Percentiles rank a stretch among this genome's conserved stretches.
Conservation (phyloP, 2,797 vertebrate genomes). For the Halcyon badia region DNA sequence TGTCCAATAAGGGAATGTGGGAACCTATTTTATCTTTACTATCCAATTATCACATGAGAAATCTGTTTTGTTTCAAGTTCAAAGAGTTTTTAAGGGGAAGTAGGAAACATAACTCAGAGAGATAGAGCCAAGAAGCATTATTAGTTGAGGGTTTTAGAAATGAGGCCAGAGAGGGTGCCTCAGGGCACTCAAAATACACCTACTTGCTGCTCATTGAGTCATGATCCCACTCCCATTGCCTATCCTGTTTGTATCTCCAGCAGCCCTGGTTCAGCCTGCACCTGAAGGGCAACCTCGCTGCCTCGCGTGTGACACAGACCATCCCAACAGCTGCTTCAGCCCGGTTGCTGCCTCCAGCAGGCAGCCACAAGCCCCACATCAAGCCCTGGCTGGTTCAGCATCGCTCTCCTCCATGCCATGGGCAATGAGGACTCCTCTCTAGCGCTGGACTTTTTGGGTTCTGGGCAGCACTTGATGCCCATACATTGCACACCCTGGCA, state of each 20-base stretch:
- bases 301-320: accelerated
- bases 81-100: conserved; percentile 27
- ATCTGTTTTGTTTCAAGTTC: background rate
- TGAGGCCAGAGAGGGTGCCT: background rate
- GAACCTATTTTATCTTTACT: conserved; percentile 17
- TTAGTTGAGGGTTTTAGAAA: background rate
- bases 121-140: background rate
- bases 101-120: conserved; percentile 17
- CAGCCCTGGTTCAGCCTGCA: background rate
- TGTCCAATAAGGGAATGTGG: background rate
- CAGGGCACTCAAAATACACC: background rate
- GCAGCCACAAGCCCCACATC: background rate
- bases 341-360: background rate
- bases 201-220: background rate
- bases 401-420: accelerated
- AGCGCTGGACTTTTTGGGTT: background rate
- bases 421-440: background rate
- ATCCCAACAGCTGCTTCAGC: background rate
- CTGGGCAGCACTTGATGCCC: background rate
- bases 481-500: background rate
- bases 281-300: background rate
- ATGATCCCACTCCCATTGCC: background rate
- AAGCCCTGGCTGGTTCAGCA: background rate
- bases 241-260: background rate
- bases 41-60: conserved; percentile 40